Percentiles rank a stretch among this genome's conserved stretches.
These are phyloP conservation scores for Conopomorpha cramerella DNA, from an alignment of 1,140 invertebrate species.

Conservation along the genomic window DNA sequence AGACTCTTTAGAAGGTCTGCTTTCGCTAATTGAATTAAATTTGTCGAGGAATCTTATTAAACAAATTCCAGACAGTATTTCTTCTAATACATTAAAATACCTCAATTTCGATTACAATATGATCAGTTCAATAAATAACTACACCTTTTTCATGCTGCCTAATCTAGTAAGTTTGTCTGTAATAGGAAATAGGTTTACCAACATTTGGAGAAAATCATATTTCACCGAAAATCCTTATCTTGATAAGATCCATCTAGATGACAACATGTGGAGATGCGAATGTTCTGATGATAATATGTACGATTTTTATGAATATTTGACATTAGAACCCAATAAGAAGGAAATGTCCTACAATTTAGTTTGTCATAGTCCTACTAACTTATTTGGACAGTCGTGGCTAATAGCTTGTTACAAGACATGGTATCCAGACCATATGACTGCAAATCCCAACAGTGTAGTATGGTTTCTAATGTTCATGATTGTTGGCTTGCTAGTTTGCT, in stretches of 20 bases:
- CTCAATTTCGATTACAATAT: conserved; percentile 64
- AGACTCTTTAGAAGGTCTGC: conserved; percentile 57
- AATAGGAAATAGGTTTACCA: conserved; percentile 69
- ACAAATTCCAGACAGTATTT: conserved; percentile 61
- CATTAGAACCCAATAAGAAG: conserved; percentile 62
- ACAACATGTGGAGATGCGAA: conserved; percentile 77
- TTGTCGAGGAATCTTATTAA: conserved; percentile 64
- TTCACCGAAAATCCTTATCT: conserved; percentile 66
- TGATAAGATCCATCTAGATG: conserved; percentile 60
- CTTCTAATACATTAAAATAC: conserved; percentile 57
- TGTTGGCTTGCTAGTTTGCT: conserved; percentile 47
- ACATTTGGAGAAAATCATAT: conserved; percentile 59
- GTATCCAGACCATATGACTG: conserved; percentile 41
- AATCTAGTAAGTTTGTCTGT: conserved; percentile 63
- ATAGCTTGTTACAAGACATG: conserved; percentile 66
- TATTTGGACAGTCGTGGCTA: conserved; percentile 68
- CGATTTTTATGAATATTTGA: conserved; percentile 64
- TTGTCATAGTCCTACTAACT: conserved; percentile 65
- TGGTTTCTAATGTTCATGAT: conserved; percentile 64
- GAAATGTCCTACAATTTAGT: conserved; percentile 43
- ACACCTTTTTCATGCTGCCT: conserved; percentile 61
- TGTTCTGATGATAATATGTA: conserved; percentile 62
- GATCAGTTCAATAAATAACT: conserved; percentile 54
- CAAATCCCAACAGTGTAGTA: conserved; percentile 61
- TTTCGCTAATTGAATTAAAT: conserved; percentile 58